Evolutionary conservation across 2,797 vertebrate genomes (phyloP), one percentile per base, ranked within the genome.

Genomic region (Manis pentadactyla): DNA sequence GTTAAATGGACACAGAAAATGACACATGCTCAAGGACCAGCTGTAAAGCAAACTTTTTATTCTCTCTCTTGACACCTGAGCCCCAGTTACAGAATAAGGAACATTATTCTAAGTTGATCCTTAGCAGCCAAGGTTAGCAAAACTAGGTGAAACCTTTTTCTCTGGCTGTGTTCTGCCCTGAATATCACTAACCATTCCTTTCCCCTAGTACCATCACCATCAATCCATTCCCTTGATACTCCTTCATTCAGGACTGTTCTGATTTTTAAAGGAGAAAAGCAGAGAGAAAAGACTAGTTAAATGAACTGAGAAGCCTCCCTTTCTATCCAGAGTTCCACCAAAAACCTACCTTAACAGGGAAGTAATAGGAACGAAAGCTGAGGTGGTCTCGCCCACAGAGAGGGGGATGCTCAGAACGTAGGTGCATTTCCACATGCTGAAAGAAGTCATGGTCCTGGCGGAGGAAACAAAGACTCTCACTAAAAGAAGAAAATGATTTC

Each of bases 341-440:
- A 84, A 34, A n/a, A 66, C 98, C 69, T 92, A 99, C 99, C 99
- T 99, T 99, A 63, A 99, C 99, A 0, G 99, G 99, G 98, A 99
- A 99, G 97, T 99, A 99, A 97, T 99, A 99, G 29, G 99, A 99
- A 92, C 99, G 99, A 96, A 99, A 99, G 98, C 99, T 99, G 97
- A 99, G 99, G 85, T 99, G 99, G 98, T 99, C 99, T 94, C 99
- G 98, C 8, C 99, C 99, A 81, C 99, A 99, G 73, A 99, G 98
- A 29, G 99, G 99, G 7, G 99, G 99, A 94, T 99, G 99, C 98
- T 99, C 99, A 0, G 99, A 99, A 27, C 99, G 98, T 96, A 99
- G 99, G 75, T 99, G 99, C 99, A 99, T 99, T 98, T 99, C 99
- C 81, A 99, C 99, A 2, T 99, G 99, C 97, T 99, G 99, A 98